Base-by-base conservation (phyloP, 2,888 invertebrate genomes). In the Allolobophora icterica region DNA sequence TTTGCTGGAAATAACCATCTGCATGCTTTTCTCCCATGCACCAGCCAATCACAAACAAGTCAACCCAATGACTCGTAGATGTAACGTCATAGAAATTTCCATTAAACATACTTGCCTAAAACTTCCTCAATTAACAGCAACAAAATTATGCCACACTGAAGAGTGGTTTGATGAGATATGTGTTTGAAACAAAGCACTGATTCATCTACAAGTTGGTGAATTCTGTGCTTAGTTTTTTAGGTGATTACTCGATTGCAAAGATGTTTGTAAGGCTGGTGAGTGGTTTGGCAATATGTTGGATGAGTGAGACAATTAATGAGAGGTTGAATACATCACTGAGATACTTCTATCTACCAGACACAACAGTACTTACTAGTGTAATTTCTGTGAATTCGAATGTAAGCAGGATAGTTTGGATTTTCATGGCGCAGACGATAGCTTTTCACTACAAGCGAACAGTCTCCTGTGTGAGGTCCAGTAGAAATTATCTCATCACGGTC, bases 301-400 rank as follows among this genome's bases (percentile, higher is more conserved):
- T n/a, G n/a, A 17, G n/a, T 71, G n/a, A 71, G 30, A 1, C 52
- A 52, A 52, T 52, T 52, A 52, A 24, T 52, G 1, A 5, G 21
- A 52, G 21, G 24, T 3, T 52, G 17, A n/a, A 71, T n/a, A n/a
- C 11, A 71, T n/a, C n/a, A n/a, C 17, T 52, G 52, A 24, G 52
- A 8, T 0, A 30, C 71, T 4, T 52, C 52, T 52, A 21, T n/a
- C 8, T 71, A 71, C 11, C n/a, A 71, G 71, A n/a, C 71, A 71
- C 71, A 71, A n/a, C 71, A 71, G 71, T 71, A 71, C 71, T 71
- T n/a, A 71, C 71, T 71, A n/a, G 71, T 71, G 71, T 71, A 71
- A 71, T 71, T 71, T n/a, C 71, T 71, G n/a, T 71, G 71, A 71
- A 71, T 71, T 71, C 71, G 30, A 71, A 71, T 71, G n/a, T 71